Evolutionary conservation across 2,797 vertebrate species (phyloP), one percentile per base, ranked within the genome.

Genomic region (Acrocephalus scirpaceus): DNA sequence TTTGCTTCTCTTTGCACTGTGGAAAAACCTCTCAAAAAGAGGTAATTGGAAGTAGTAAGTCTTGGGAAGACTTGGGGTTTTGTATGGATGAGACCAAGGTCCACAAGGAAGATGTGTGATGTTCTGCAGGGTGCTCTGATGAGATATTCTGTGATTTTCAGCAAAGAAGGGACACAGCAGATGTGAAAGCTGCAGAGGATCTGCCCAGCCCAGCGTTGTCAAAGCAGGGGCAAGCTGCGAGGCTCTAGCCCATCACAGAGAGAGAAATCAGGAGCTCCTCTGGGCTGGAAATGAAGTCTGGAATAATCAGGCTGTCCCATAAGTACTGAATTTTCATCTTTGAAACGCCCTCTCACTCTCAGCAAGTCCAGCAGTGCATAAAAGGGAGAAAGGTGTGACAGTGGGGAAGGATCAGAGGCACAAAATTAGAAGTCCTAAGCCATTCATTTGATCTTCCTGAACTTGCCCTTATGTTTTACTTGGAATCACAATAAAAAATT

Each of bases 61-160:
- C 23, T 44, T 76, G n/a, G 50, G 13, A 77, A 66, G 62, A 23
- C 42, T 42, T 30, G 38, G 7, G 18, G 20, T 20, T 62, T 56
- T 70, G 32, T 57, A 2, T 34, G 40, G 50, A n/a, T 62, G 48
- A 27, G 44, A 34, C 22, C 26, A 38, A 30, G 11, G 22, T 85
- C 45, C 1, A 0, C 70, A 21, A 51, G 36, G 22, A 77, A 42
- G n/a, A 38, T 8, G 13, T 45, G 23, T 19, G 32, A 14, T 45
- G 32, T 40, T 54, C n/a, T 45, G 7, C 27, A 16, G 53, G 32
- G n/a, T 17, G 38, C 54, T 79, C 12, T 0, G 0, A 15, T n/a
- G 60, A 54, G 27, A 38, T 61, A 42, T 25, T 48, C 53, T 7
- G 5, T 25, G 47, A 29, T 66, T 66, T 66, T 60, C 61, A 74